Evolutionary conservation across 1,140 invertebrate species (phyloP).

Genomic region (Tetraneura akinire): DNA sequence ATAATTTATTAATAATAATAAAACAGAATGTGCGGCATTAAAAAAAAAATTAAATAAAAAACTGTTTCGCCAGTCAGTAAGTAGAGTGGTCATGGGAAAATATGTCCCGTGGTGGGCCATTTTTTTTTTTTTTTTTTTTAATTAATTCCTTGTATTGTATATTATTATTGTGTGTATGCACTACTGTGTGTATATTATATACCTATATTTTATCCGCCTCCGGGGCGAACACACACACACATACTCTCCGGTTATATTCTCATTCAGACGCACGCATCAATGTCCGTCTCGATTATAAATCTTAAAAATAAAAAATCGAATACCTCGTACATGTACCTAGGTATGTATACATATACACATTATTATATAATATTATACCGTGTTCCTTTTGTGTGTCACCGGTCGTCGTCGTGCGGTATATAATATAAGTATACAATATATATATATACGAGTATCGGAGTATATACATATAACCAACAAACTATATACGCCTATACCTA

Average conservation of each 20-base stretch:
- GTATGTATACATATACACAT: too few relatives aligned
- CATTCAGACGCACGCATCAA: conserved; percentile 44
- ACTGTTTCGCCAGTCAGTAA: conserved; percentile 48
- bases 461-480: too few relatives aligned
- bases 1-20: conserved; percentile 8
- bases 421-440: background rate
- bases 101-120: conserved; percentile 51
- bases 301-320: conserved; percentile 25
- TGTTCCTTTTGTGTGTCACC: conserved; percentile 40
- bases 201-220: background rate
- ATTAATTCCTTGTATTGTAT: conserved; percentile 51
- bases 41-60: conserved; percentile 40
- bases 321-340: background rate
- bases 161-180: too few relatives aligned
- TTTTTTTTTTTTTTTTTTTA: too few relatives aligned
- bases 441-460: background rate
- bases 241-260: conserved; percentile 13
- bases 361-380: too few relatives aligned
- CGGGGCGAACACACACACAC: conserved; percentile 38
- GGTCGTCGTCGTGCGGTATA: conserved; percentile 9
- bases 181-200: too few relatives aligned
- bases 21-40: conserved; percentile 31
- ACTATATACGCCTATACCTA: too few relatives aligned
- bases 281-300: conserved; percentile 46
- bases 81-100: conserved; percentile 51